Base-by-base conservation (phyloP, 2,888 invertebrate species). In the Muschampia plurimacula region DNA sequence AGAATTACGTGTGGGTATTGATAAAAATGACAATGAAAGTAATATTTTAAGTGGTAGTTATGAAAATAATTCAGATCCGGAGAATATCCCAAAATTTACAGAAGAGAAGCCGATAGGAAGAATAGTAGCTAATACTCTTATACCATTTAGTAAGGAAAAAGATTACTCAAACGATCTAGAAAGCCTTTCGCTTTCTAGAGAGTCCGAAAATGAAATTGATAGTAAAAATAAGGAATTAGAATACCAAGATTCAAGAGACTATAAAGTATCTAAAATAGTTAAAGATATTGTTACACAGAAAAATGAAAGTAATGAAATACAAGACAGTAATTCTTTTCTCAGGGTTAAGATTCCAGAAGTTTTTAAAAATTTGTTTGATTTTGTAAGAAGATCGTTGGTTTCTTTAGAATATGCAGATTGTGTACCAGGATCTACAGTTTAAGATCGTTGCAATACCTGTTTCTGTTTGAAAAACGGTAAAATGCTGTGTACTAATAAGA, bases 401-500 rank as follows among this genome's bases (percentile, higher is more conserved):
- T 83, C 84, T 4, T 57, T 90, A 2, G 76, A 80, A 28, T 64
- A 74, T 4, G 71, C 74, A 0, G 73, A 81, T 7, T 92, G 92
- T 70, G 75, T 59, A 2, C 88, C 88, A 0, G 90, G 89, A 0
- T 65, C 77, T 0, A 80, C 79, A 2, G 74, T 79, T 4, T 66
- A 69, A 0, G 72, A 79, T 0, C 76, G 79, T 7, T 91, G 91
- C 74, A 91, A 91, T 62, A 81, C 77, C 15, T 92, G 91, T 65
- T 89, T 84, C 73, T 92, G 92, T 75, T 76, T 91, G 77, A 85
- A 83, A 49, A 90, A 88, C 72, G 82, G 82, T 2, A 91, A 90
- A 77, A 57, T 86, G 67, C 74, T 92, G 15, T 91, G 92, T 77
- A 88, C 89, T 15, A 78, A 83, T 65, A 86, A 84, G 32, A 77